Evolutionary conservation across 2,113 vertebrate genomes (phyloP), one percentile per base, ranked within the genome.

Genomic region (Holacanthus passer): DNA sequence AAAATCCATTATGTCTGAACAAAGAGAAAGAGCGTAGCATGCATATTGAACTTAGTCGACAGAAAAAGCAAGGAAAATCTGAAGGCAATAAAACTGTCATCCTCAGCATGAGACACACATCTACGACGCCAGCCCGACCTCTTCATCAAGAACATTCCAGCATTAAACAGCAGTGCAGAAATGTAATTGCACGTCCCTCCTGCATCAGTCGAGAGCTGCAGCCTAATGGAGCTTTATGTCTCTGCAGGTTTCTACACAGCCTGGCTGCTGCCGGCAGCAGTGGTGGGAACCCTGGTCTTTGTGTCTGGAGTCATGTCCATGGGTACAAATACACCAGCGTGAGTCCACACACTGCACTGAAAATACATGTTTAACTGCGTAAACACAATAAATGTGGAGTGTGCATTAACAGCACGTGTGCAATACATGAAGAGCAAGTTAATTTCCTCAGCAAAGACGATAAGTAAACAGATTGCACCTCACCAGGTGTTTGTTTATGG

Each of bases 241-340:
- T 86, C 71, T 85, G 73, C 84, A 96, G 96, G 96, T 47, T 97
- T 96, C 93, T 96, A 95, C 89, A 96, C 94, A 4, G 93, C 94
- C 22, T 96, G 95, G 95, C 94, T 96, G 45, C 95, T 96, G 73
- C 96, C 96, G 0, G 95, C 94, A 0, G 94, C 95, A 0, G 77
- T 93, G n/a, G 91, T 96, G 2, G 95, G 96, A 59, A 96, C 93
- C 2, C 56, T 96, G 29, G 92, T 97, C 65, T 97, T 97, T 79
- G 86, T 96, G 39, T 96, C 94, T 4, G 94, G 95, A 52, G 86
- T 96, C 73, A 87, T 95, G 70, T 82, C 93, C 56, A 95, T 94
- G 94, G 90, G 92, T 7, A 94, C 83, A 66, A 96, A 96, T 86
- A 94, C 85, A 5, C 94, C 94, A 63, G 95, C 92, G 93, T 96